phyloP scores from a whole-genome alignment of 2,113 vertebrate genomes.

The Sceloporus undulatus region DNA sequence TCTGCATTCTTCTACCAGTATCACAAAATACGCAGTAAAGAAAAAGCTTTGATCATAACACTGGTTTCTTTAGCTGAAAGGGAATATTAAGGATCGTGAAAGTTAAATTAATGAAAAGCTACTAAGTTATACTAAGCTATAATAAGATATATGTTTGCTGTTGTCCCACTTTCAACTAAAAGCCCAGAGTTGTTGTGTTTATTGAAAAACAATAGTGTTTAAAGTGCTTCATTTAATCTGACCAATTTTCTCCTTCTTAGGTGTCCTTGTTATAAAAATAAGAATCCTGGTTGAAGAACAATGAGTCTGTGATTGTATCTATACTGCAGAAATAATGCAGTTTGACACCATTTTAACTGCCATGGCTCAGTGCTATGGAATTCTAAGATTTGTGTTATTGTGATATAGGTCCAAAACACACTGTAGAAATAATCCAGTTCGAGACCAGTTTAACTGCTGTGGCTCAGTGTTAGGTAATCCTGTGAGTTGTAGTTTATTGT shows the following conservation, averaged over 20 bases:
- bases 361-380: too few species aligned
- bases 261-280: not conserved
- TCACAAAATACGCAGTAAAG: constrained; percentile 6
- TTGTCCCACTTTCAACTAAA: not conserved
- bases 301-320: too few species aligned
- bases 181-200: not conserved
- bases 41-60: constrained; percentile 1
- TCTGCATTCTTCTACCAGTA: constrained; percentile 4
- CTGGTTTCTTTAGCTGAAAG: not conserved
- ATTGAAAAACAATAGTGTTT: not conserved
- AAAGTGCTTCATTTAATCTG: not conserved
- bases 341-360: too few species aligned
- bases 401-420: too few species aligned
- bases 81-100: not conserved
- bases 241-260: not conserved
- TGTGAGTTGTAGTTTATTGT: too few species aligned
- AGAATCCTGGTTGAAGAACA: not conserved
- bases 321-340: too few species aligned
- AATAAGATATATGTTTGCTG: not conserved
- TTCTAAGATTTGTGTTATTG: too few species aligned
- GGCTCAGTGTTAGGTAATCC: too few species aligned
- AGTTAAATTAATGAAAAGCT: not conserved
- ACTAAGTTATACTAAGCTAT: too few species aligned
- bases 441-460: too few species aligned
- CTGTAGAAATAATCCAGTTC: too few species aligned